phyloP scores from a whole-genome alignment of 2,797 vertebrate species.

The Falco concolor region DNA sequence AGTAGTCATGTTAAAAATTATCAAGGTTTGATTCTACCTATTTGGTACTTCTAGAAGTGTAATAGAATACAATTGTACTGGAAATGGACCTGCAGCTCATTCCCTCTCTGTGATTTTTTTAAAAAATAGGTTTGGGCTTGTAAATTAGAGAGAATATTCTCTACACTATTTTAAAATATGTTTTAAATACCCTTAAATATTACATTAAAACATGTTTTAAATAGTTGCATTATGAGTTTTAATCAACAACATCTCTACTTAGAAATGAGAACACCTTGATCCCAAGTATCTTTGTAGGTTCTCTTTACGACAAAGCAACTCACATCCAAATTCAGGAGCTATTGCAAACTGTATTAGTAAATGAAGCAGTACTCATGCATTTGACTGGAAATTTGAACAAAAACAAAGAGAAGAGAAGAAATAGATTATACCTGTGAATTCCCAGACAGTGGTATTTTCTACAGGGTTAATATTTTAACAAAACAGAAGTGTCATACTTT shows the following conservation, averaged over 20 bases:
- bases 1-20: not conserved
- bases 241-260: not conserved
- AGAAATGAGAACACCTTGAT: not conserved
- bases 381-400: not conserved
- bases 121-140: not conserved
- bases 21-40: not conserved
- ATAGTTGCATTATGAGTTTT: not conserved
- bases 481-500: not conserved
- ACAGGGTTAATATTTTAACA: not conserved
- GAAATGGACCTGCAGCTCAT: not conserved
- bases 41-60: not conserved
- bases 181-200: not conserved
- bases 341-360: not conserved
- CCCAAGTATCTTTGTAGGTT: not conserved
- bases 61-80: not conserved
- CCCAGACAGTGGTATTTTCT: not conserved
- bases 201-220: not conserved
- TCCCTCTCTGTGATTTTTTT: not conserved
- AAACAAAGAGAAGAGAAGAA: not conserved
- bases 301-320: not conserved
- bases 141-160: not conserved
- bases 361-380: not conserved
- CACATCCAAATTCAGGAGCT: not conserved
- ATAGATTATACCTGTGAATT: not conserved
- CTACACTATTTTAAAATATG: not conserved